Base-by-base conservation (phyloP, 2,888 invertebrate genomes). In the Heliconius cydno region DNA sequence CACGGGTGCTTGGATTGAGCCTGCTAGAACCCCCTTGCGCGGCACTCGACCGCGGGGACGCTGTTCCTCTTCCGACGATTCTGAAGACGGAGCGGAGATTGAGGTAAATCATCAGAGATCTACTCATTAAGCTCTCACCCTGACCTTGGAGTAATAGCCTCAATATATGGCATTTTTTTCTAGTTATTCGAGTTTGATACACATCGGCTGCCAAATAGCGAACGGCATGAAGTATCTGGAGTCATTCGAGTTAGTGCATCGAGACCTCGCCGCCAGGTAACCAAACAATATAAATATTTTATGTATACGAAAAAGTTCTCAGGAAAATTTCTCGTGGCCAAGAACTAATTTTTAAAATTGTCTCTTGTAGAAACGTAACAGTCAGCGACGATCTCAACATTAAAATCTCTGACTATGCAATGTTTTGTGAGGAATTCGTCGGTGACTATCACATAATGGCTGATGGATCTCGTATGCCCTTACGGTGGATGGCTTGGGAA, bases 401-500 rank as follows among this genome's bases (percentile, higher is more conserved):
- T 82, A 98, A 98, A 92, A 96, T 98, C 79, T 97, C 97, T 22
- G 98, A 98, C 91, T 98, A 98, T 89, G 98, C 98, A 2, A 97
- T 98, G 96, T 98, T 97, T 88, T 97, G 97, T 87, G 96, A 96
- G 83, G 96, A 97, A 84, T 98, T 97, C 87, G 96, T 97, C 73
- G 93, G 96, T 12, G 98, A 98, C 88, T 98, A 98, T 90, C 98
- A 98, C 92, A 96, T 97, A 79, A 97, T 98, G 90, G 97, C 98
- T 84, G 98, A 97, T 67, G 97, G 97, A 85, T 96, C 97, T 5
- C 96, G 97, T 82, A 94, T 98, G 81, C 98, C 98, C 0, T 96
- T 99, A 79, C 96, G 99, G 80, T 98, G 98, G 98, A 98, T 98
- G 98, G 97, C 98, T 3, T 98, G 98, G 98, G 98, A 98, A 90